A percentile compares a stretch with the other conserved stretches of the same genome.
phyloP scores from a whole-genome alignment of 2,888 invertebrate genomes.

The Pheosia tremula region DNA sequence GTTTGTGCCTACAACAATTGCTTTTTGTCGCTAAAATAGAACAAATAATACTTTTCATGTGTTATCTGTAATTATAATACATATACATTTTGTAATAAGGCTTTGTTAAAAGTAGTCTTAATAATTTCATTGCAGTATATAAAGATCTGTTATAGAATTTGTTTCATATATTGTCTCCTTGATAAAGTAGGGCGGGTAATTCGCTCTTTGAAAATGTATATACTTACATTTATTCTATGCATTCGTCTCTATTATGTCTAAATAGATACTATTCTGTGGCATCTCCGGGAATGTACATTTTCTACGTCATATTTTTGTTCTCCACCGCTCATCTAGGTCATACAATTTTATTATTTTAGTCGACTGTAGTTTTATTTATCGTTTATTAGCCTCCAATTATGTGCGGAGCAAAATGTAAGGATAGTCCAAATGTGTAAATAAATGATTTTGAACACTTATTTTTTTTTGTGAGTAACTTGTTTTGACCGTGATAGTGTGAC shows the following conservation, averaged over 20 bases:
- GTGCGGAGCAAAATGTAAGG: conserved; percentile 49
- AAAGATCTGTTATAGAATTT: no score
- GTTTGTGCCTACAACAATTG: no score
- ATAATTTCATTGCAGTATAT: no score
- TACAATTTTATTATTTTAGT: conserved; percentile 34
- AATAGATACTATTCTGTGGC: conserved; percentile 17
- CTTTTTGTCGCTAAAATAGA: no score
- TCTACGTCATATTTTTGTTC: conserved; percentile 11
- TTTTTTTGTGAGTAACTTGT: conserved; percentile 34
- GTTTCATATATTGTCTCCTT: no score
- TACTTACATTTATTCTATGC: conserved; percentile 4
- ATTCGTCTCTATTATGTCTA: conserved; percentile 17
- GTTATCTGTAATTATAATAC: no score
- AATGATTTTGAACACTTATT: conserved; percentile 50
- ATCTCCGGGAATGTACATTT: conserved; percentile 4
- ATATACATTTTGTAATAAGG: no score
- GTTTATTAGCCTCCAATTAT: conserved; percentile 31
- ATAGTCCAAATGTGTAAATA: conserved; percentile 64
- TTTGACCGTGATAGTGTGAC: neutral
- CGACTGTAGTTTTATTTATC: conserved; percentile 39
- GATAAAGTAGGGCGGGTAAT: neutral
- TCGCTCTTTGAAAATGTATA: conserved; percentile 16
- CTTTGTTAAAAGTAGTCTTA: no score
- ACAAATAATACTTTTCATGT: no score
- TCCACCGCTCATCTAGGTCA: conserved; percentile 40